These are phyloP conservation scores for Metallyticus violacea DNA, from an alignment of 2,888 invertebrate genomes.

Conservation along the genomic window DNA sequence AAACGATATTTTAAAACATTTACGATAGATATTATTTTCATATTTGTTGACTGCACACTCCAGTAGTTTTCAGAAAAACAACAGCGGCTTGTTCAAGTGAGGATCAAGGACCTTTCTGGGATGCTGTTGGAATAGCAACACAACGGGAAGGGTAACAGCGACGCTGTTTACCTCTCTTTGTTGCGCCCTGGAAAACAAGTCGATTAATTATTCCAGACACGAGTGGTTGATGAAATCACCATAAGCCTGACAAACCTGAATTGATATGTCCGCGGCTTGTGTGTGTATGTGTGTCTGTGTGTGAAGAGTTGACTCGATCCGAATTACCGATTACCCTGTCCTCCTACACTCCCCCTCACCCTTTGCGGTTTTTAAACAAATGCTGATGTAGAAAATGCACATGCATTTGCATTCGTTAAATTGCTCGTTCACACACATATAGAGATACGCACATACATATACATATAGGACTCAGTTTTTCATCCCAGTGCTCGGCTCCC, in stretches of 20 bases:
- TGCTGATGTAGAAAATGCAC: conserved; percentile 11
- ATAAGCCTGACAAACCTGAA: conserved; percentile 17
- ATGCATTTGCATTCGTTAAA: conserved; percentile 15
- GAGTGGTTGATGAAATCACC: conserved; percentile 19
- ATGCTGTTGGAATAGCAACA: background rate
- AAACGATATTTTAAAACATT: too few relatives aligned
- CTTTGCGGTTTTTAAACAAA: conserved; percentile 1
- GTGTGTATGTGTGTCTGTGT: background rate
- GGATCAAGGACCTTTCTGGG: background rate
- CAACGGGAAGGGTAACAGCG: background rate
- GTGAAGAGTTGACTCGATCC: background rate
- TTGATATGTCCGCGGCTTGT: background rate
- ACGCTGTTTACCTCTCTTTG: background rate
- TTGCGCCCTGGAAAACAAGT: background rate
- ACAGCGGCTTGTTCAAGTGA: background rate
- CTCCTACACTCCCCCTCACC: background rate
- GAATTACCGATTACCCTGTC: conserved; percentile 12
- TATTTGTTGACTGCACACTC: too few relatives aligned
- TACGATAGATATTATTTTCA: too few relatives aligned
- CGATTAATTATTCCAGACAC: conserved; percentile 20
- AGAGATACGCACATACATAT: too few relatives aligned
- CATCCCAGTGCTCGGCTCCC: background rate
- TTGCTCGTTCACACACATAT: background rate
- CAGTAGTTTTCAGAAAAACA: too few relatives aligned
- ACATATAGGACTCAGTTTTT: background rate